Percentiles rank a stretch among this genome's conserved stretches.
Evolutionary conservation across 2,113 vertebrate species (phyloP).

Genomic region (Ptyas mucosa): DNA sequence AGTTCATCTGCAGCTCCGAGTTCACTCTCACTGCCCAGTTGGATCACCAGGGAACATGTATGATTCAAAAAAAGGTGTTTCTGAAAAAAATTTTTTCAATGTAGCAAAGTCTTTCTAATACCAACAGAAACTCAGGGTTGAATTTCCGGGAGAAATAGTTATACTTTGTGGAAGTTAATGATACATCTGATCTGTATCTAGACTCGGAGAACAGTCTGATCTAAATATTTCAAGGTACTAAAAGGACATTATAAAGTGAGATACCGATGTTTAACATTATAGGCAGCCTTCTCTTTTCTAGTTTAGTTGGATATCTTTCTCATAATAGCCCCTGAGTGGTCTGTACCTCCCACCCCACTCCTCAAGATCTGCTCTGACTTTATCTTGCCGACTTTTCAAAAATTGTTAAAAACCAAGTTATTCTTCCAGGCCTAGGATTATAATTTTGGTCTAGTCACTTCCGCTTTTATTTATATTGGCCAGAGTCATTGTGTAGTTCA

Average conservation of each 20-base stretch:
- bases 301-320: not conserved
- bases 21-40: not conserved
- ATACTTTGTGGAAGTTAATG: not conserved
- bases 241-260: not conserved
- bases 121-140: not conserved
- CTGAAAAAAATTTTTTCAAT: not conserved
- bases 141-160: not conserved
- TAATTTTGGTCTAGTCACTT: not conserved
- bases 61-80: not conserved
- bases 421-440: not conserved
- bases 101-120: not conserved
- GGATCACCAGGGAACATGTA: slow-evolving; percentile 6
- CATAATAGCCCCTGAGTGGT: not conserved
- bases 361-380: not conserved
- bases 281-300: not conserved
- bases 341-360: not conserved
- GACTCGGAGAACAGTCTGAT: not conserved
- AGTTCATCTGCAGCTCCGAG: not conserved
- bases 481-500: not conserved
- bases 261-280: not conserved
- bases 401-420: not conserved
- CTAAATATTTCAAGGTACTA: not conserved
- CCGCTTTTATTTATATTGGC: not conserved
- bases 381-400: not conserved
- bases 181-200: not conserved